Conservation (phyloP, 2,113 vertebrate species). For the Globicephala melas region DNA sequence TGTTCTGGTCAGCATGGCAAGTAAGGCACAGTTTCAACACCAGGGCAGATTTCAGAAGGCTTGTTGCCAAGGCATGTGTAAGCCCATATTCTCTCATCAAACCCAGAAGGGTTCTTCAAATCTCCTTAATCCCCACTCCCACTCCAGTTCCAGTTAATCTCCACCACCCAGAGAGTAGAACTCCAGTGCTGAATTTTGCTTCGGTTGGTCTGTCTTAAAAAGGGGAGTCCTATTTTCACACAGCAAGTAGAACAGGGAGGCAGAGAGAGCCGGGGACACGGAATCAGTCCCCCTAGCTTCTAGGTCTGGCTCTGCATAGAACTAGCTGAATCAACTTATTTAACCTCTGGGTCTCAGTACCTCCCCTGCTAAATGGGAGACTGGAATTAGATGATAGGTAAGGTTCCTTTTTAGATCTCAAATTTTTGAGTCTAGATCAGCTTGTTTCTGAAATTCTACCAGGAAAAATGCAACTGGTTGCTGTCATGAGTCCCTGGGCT, state of each 20-base stretch:
- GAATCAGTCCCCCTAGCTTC: neutral
- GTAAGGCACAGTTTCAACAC: neutral
- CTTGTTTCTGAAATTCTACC: neutral
- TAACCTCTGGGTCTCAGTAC: neutral
- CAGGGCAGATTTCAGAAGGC: neutral
- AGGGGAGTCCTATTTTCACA: neutral
- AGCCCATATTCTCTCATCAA: neutral
- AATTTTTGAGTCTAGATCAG: neutral
- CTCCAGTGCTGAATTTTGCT: neutral
- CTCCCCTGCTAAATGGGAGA: neutral
- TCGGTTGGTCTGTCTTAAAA: neutral
- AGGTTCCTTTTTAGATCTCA: neutral
- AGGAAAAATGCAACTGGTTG: neutral
- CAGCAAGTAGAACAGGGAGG: accelerated
- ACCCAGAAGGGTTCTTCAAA: neutral
- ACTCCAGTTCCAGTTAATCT: accelerated
- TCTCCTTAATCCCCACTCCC: accelerated
- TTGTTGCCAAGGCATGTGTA: neutral
- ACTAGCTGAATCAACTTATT: too few species aligned
- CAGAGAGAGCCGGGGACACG: neutral
- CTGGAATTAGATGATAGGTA: neutral
- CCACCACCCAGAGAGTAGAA: neutral
- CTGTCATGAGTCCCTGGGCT: neutral
- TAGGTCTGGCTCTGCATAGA: neutral
- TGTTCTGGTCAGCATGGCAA: neutral